These are phyloP conservation scores for Ethmia dodecea DNA, from an alignment of 2,888 invertebrate genomes.

Conservation along the genomic window DNA sequence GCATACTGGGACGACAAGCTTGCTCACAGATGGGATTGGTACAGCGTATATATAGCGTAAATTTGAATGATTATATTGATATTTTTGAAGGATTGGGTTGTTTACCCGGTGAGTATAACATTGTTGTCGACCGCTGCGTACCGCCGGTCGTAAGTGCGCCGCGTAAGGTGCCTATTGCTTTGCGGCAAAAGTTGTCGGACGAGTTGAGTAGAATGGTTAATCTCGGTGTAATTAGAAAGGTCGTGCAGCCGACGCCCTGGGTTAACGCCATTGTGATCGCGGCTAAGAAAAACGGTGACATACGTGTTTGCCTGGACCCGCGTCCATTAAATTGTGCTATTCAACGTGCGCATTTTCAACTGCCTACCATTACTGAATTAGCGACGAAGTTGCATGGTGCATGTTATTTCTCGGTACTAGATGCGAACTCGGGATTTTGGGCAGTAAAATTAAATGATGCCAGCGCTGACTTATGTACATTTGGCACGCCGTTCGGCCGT, in stretches of 20 bases:
- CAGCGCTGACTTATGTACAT: constrained; percentile 23
- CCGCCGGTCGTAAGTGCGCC: constrained; percentile 12
- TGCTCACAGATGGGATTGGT: constrained; percentile 8
- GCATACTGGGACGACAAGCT: constrained; percentile 6
- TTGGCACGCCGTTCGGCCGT: constrained; percentile 16
- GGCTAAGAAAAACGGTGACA: constrained; percentile 8
- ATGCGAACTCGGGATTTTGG: constrained; percentile 23
- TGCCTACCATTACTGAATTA: constrained; percentile 3
- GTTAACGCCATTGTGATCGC: constrained; percentile 14
- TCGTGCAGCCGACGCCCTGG: constrained; percentile 16
- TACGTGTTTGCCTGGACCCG: constrained; percentile 10
- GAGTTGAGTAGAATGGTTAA: constrained; percentile 10
- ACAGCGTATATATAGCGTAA: constrained; percentile 7
- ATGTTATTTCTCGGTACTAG: constrained; percentile 12
- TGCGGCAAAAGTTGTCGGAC: constrained; percentile 3
- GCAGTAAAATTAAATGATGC: constrained; percentile 14
- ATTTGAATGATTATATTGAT: constrained; percentile 1
- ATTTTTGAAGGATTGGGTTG: constrained; percentile 12
- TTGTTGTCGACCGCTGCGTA: constrained; percentile 10
- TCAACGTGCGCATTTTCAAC: constrained; percentile 10
- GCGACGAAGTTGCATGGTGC: constrained; percentile 7
- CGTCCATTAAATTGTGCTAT: constrained; percentile 7
- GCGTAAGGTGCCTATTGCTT: constrained; percentile 11
- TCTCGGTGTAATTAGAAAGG: constrained; percentile 12
- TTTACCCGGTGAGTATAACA: constrained; percentile 14